A percentile compares a stretch with the other conserved stretches of the same genome.
phyloP scores from a whole-genome alignment of 2,797 vertebrate genomes.

The Onychomys arenicola region DNA sequence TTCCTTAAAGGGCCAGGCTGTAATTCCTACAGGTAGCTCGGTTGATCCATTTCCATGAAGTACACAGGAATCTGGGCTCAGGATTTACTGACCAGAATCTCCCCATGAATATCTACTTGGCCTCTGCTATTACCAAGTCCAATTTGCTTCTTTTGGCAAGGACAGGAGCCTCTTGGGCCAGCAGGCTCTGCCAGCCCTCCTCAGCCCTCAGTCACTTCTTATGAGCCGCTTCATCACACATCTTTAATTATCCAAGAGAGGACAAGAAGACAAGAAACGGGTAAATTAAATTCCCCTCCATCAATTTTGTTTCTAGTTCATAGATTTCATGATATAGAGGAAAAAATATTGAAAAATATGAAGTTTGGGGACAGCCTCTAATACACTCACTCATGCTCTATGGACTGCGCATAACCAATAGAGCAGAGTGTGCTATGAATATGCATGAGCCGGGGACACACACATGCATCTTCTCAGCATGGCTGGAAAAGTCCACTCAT shows the following conservation, averaged over 20 bases:
- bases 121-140: neutral
- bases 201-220: neutral
- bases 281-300: slow-evolving; percentile 58
- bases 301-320: slow-evolving; percentile 53
- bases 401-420: neutral
- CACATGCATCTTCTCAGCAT: fast-evolving
- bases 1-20: neutral
- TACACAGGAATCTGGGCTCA: neutral
- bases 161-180: too few species aligned
- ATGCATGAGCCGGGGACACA: neutral
- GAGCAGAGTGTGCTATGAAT: slow-evolving; percentile 54
- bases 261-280: neutral
- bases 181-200: neutral
- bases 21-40: neutral
- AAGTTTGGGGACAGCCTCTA: neutral
- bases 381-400: neutral
- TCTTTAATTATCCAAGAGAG: slow-evolving; percentile 39
- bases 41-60: neutral
- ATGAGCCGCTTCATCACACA: neutral
- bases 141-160: neutral
- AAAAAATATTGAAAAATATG: neutral
- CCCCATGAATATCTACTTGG: neutral
- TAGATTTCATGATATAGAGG: slow-evolving; percentile 55
- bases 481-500: neutral
- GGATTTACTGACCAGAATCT: neutral